Conservation (phyloP, 2,797 vertebrate species). For the Phrynocephalus vlangalii region DNA sequence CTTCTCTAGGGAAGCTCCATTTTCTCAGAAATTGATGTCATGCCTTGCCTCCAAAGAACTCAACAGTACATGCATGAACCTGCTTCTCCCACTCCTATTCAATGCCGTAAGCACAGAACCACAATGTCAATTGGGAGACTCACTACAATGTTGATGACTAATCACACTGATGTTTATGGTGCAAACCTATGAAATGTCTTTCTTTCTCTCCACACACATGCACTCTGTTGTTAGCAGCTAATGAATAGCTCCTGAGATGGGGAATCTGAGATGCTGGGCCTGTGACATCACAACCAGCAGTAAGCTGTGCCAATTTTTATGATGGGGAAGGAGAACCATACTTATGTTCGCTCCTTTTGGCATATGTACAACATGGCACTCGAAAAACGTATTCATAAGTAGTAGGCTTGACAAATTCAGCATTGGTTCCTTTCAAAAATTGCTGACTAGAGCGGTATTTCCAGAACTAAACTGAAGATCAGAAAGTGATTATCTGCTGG, state of each 20-base stretch:
- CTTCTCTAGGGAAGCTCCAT: too few species aligned
- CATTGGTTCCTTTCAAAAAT: not conserved
- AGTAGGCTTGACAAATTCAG: not conserved
- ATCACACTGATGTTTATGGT: not conserved
- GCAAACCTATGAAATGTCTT: not conserved
- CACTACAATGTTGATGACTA: not conserved
- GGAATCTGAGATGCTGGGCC: not conserved
- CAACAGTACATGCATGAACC: not conserved
- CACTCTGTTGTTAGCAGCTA: not conserved
- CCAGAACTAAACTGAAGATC: not conserved
- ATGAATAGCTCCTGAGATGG: not conserved
- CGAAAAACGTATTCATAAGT: not conserved
- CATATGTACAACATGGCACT: not conserved
- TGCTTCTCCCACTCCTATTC: not conserved
- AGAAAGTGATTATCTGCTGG: not conserved
- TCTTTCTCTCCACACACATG: not conserved
- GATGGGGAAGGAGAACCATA: not conserved
- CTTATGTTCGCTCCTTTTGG: not conserved
- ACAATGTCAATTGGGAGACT: not conserved
- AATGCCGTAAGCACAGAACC: not conserved
- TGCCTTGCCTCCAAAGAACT: too few species aligned
- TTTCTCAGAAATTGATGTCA: too few species aligned
- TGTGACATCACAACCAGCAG: not conserved
- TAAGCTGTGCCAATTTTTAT: not conserved
- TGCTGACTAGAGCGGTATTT: not conserved